phyloP scores from a whole-genome alignment of 1,140 invertebrate species.

The Lepidurus apus region DNA sequence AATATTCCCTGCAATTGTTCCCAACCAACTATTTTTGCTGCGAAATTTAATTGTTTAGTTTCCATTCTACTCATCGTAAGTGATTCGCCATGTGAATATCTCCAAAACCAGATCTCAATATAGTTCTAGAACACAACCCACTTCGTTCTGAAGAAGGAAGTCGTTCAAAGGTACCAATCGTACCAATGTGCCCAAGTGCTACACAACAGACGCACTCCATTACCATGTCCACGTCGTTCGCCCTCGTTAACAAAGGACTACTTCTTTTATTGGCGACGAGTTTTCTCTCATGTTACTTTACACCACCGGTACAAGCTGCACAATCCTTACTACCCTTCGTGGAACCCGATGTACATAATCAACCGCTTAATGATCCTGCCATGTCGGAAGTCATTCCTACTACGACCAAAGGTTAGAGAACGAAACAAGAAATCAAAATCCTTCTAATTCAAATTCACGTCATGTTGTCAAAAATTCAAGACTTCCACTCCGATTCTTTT shows the following conservation, averaged over 20 bases:
- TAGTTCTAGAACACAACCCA: not conserved
- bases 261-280: not conserved
- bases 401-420: not conserved
- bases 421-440: not conserved
- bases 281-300: not conserved
- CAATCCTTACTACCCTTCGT: slow-evolving; percentile 5
- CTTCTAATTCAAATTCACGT: too few relatives aligned
- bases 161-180: not conserved
- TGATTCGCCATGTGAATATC: not conserved
- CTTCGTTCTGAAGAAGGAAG: not conserved
- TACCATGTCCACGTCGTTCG: not conserved
- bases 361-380: slow-evolving; percentile 4
- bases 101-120: not conserved
- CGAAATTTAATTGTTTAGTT: not conserved
- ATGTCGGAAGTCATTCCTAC: not conserved
- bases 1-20: not conserved
- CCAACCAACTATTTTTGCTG: not conserved
- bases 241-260: slow-evolving; percentile 15
- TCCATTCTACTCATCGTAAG: not conserved
- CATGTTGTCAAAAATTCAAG: too few relatives aligned
- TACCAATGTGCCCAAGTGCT: slow-evolving; percentile 5
- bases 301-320: not conserved
- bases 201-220: not conserved
- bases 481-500: too few relatives aligned
- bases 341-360: slow-evolving; percentile 10